Conservation (phyloP, 1,140 invertebrate species). For the Diorhabda carinulata region DNA sequence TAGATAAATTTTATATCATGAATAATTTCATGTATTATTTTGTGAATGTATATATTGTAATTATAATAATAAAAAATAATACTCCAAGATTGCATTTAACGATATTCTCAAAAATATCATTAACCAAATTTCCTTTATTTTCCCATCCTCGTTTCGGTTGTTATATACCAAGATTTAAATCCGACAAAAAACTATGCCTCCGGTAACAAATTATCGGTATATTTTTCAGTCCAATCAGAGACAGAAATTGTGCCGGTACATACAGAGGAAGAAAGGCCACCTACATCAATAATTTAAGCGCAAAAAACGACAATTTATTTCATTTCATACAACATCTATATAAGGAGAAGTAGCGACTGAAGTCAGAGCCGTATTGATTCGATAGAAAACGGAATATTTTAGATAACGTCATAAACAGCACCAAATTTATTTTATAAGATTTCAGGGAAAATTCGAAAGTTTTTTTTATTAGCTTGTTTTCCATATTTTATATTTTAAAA, state of each 20-base stretch:
- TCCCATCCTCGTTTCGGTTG: neutral
- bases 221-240: constrained; percentile 2
- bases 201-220: constrained; percentile 1
- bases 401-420: too few relatives aligned
- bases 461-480: too few relatives aligned
- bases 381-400: too few relatives aligned
- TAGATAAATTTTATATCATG: too few relatives aligned
- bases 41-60: too few relatives aligned
- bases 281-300: constrained; percentile 15
- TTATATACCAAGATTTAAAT: neutral
- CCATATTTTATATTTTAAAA: too few relatives aligned
- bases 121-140: neutral
- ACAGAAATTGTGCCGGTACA: neutral
- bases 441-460: too few relatives aligned
- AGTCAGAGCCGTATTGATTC: neutral
- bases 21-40: too few relatives aligned
- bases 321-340: constrained; percentile 10
- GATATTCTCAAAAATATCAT: neutral
- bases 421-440: too few relatives aligned
- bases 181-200: neutral
- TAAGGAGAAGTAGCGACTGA: constrained; percentile 3
- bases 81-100: neutral
- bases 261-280: constrained; percentile 12
- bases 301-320: constrained; percentile 8
- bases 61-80: neutral